phyloP scores from a whole-genome alignment of 2,797 vertebrate genomes.

The Ataeniobius toweri region DNA sequence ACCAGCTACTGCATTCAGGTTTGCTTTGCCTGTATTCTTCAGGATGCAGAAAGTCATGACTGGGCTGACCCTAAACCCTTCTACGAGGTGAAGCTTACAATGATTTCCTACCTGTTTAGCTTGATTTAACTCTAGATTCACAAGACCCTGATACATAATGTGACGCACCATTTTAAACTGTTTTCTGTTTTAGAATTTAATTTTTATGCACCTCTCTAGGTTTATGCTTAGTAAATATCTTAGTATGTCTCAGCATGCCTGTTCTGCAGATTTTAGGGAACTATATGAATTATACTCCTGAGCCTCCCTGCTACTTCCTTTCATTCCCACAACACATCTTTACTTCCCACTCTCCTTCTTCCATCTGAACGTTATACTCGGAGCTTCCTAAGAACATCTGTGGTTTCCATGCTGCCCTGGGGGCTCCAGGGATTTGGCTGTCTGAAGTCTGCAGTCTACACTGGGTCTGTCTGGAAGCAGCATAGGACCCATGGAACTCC shows the following conservation, averaged over 20 bases:
- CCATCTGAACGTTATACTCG: slow-evolving; percentile 63
- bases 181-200: neutral
- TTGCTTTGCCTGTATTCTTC: slow-evolving; percentile 90
- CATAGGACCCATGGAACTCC: slow-evolving; percentile 73
- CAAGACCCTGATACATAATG: neutral
- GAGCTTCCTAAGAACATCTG: slow-evolving; percentile 80
- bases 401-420: slow-evolving; percentile 76
- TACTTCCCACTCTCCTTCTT: slow-evolving; percentile 70
- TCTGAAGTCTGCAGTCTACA: slow-evolving; percentile 79
- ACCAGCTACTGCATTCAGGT: slow-evolving; percentile 88
- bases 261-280: slow-evolving; percentile 75
- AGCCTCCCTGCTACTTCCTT: slow-evolving; percentile 67
- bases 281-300: slow-evolving; percentile 70
- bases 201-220: neutral
- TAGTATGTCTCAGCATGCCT: slow-evolving; percentile 29
- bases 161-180: neutral
- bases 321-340: slow-evolving; percentile 72
- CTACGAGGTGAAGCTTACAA: slow-evolving; percentile 87
- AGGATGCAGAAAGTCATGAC: slow-evolving; percentile 93
- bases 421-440: slow-evolving; percentile 76
- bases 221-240: slow-evolving; percentile 6
- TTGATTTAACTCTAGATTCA: neutral
- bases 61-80: slow-evolving; percentile 94
- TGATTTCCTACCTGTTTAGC: neutral
- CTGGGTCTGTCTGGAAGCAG: slow-evolving; percentile 79